phyloP scores from a whole-genome alignment of 2,888 invertebrate genomes.

The Scaptomyza polygonia region DNA sequence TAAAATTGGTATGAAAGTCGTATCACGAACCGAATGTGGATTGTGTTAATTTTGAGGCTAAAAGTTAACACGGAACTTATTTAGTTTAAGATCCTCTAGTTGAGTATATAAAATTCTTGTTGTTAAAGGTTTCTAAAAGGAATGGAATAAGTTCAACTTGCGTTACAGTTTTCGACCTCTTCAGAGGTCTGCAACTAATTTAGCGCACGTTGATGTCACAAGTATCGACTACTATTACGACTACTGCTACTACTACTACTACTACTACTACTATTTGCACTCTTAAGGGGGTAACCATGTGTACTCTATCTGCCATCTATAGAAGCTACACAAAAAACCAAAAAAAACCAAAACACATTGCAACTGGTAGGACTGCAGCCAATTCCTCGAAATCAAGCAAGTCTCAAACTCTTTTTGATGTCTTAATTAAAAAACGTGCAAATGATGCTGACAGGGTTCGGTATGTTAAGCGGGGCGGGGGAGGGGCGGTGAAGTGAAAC shows the following conservation, averaged over 20 bases:
- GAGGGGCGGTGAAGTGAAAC: slow-evolving; percentile 2
- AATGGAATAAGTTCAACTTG: not conserved
- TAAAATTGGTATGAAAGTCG: not conserved
- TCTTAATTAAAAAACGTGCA: slow-evolving; percentile 80
- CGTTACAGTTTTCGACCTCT: slow-evolving; percentile 14
- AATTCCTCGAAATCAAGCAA: slow-evolving; percentile 78
- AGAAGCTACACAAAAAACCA: slow-evolving; percentile 56
- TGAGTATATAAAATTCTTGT: no score
- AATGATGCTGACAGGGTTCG: slow-evolving; percentile 59
- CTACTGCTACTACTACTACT: slow-evolving; percentile 28
- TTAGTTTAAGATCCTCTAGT: no score
- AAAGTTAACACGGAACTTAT: not conserved
- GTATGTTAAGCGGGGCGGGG: not conserved
- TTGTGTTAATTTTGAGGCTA: not conserved
- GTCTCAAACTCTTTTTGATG: slow-evolving; percentile 80
- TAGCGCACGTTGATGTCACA: slow-evolving; percentile 67
- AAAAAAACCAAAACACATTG: slow-evolving; percentile 22
- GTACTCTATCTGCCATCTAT: slow-evolving; percentile 71
- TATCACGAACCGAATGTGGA: not conserved
- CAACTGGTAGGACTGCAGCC: slow-evolving; percentile 50
- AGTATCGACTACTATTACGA: slow-evolving; percentile 37
- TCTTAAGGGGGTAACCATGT: slow-evolving; percentile 49
- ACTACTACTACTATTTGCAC: slow-evolving; percentile 31
- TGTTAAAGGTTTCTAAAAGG: no score
- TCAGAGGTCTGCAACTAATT: slow-evolving; percentile 61